Conservation (phyloP, 2,888 invertebrate genomes). For the Agelastica alni region DNA sequence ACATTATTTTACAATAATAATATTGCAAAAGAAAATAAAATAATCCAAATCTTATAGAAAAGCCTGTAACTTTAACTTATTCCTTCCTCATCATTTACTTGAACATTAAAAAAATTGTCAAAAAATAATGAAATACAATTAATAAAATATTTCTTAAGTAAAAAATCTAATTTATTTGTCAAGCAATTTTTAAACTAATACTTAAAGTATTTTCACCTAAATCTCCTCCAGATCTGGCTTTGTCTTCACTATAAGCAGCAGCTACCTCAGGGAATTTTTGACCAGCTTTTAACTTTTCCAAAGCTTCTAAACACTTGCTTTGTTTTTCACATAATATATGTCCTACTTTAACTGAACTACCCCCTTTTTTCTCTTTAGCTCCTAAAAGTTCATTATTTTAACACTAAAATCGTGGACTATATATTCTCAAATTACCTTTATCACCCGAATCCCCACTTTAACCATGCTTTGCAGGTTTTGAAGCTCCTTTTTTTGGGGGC, state of each 20-base stretch:
- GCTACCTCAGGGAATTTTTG: conserved; percentile 98
- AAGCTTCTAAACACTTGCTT: conserved; percentile 92
- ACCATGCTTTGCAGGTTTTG: conserved; percentile 62
- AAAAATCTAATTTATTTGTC: neutral
- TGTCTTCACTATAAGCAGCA: conserved; percentile 92
- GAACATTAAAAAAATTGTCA: no score
- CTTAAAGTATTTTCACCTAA: conserved; percentile 58
- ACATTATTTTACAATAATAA: no score
- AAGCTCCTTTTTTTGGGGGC: conserved; percentile 75
- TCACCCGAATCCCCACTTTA: conserved; percentile 56
- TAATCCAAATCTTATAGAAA: no score
- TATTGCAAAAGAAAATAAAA: no score
- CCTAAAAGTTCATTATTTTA: no score
- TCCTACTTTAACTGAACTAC: conserved; percentile 84
- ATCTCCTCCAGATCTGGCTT: conserved; percentile 96
- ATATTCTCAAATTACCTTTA: conserved; percentile 54
- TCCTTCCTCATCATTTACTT: no score
- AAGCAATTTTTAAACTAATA: neutral
- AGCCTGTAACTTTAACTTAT: no score
- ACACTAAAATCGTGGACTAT: no score
- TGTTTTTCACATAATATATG: conserved; percentile 99
- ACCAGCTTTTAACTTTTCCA: conserved; percentile 94
- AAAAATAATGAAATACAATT: no score
- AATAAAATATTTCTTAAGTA: no score
- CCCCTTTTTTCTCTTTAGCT: conserved; percentile 74